Percentiles rank a stretch among this genome's conserved stretches.
Evolutionary conservation across 2,797 vertebrate genomes (phyloP).

Genomic region (Ceyx erithaca): DNA sequence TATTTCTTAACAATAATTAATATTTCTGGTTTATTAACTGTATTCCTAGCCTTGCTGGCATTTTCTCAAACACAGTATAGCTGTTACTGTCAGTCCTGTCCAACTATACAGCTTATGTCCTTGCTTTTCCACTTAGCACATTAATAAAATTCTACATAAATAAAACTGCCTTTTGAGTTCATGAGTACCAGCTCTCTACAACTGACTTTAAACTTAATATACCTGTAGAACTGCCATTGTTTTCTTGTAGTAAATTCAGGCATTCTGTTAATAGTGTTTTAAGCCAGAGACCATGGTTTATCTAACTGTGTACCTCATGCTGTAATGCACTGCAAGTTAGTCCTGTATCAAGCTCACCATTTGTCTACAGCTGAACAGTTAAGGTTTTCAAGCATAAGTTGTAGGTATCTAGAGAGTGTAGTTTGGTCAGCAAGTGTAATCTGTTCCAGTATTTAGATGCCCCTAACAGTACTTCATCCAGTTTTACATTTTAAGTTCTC

Average conservation of each 20-base stretch:
- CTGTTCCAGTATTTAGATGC: neutral
- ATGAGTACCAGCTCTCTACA: neutral
- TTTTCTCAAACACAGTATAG: neutral
- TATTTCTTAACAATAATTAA: neutral
- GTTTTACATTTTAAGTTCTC: neutral
- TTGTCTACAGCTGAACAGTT: neutral
- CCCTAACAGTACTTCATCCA: neutral
- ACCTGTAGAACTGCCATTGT: neutral
- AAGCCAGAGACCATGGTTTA: neutral
- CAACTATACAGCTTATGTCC: neutral
- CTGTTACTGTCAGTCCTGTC: neutral
- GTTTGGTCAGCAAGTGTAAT: neutral
- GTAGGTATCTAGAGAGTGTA: neutral
- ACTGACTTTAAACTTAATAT: neutral
- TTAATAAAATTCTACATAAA: rapidly evolving
- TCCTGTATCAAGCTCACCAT: neutral
- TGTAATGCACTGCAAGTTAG: neutral
- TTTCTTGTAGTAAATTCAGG: neutral
- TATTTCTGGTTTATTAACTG: neutral
- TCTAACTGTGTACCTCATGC: neutral
- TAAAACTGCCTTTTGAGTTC: neutral
- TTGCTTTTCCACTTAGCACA: neutral
- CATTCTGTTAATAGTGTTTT: neutral
- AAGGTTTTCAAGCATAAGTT: neutral
- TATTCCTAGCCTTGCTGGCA: neutral